Base-by-base conservation (phyloP, 2,888 invertebrate species). In the Pinctada fucata region DNA sequence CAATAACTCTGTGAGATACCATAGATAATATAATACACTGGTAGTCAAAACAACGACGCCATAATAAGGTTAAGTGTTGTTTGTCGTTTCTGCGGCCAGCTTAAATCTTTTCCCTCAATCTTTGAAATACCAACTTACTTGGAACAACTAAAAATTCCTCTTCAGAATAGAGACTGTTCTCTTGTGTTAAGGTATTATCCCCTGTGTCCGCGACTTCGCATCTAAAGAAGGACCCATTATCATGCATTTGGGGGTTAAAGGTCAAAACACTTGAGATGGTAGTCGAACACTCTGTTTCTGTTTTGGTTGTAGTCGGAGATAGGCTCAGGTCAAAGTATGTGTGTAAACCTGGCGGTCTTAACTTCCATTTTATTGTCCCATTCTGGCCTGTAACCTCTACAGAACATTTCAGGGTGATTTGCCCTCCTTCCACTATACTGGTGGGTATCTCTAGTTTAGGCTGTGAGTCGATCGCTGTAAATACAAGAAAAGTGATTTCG, bases 191-290 rank as follows among this genome's bases (percentile, higher is more conserved):
- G 49, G 31, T 52, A 49, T 71, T 48, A 31, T 77, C 72, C 2
- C 10, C 72, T 6, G 66, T 31, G 3, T 71, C 47, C 4, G 31
- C 72, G 47, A 67, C 72, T n/a, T 75, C 79, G 31, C 86, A 86
- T 58, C 84, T 80, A 68, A 85, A 86, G n/a, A 79, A 75, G 1
- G 86, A 81, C 4, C 83, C 84, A 47, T 85, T 82, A 49, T 86
- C 86, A 58, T 82, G 83, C 79, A 81, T 79, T 13, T 83, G 82
- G 0, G 84, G 80, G 5, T 79, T 80, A 67, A 86, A 83, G 13
- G 75, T 76, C 47, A 86, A 66, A 1, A 78, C 79, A 48, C 85
- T 86, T 16, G 81, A 80, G 5, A 86, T 79, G 31, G 67, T 75
- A 1, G 77, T 76, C 2, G 83, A 75, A 68, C 86, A 86, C 45